Evolutionary conservation across 2,797 vertebrate genomes (phyloP).

Genomic region (Balearica regulorum): DNA sequence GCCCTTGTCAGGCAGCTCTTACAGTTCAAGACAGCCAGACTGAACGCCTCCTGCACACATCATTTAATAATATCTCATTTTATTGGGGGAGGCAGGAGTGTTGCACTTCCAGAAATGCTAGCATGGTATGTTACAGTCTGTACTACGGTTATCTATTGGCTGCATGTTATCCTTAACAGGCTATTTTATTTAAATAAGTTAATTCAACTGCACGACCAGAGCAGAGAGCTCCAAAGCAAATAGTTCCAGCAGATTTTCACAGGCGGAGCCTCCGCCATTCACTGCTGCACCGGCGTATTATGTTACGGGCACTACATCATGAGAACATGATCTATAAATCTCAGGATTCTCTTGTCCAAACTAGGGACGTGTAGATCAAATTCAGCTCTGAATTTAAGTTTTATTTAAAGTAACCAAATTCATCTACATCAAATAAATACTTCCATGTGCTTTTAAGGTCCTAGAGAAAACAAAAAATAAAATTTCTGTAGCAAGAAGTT

Average conservation of each 20-base stretch:
- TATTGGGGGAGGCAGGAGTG: not conserved
- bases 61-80: not conserved
- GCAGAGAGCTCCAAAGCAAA: not conserved
- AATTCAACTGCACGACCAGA: not conserved
- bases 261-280: fast-evolving
- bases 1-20: not conserved
- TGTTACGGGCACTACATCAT: not conserved
- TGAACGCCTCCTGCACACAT: not conserved
- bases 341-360: not conserved
- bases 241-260: not conserved
- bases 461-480: not conserved
- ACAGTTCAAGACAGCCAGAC: not conserved
- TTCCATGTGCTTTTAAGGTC: not conserved
- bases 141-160: not conserved
- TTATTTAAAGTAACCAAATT: not conserved
- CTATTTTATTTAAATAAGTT: not conserved
- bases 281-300: not conserved
- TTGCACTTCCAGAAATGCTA: not conserved
- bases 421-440: not conserved
- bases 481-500: not conserved
- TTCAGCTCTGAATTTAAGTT: not conserved
- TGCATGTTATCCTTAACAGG: not conserved
- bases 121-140: fast-evolving
- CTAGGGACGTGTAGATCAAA: not conserved
- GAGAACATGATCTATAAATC: not conserved